Evolutionary conservation across 2,888 invertebrate species (phyloP).

Genomic region (Tridacna crocea): DNA sequence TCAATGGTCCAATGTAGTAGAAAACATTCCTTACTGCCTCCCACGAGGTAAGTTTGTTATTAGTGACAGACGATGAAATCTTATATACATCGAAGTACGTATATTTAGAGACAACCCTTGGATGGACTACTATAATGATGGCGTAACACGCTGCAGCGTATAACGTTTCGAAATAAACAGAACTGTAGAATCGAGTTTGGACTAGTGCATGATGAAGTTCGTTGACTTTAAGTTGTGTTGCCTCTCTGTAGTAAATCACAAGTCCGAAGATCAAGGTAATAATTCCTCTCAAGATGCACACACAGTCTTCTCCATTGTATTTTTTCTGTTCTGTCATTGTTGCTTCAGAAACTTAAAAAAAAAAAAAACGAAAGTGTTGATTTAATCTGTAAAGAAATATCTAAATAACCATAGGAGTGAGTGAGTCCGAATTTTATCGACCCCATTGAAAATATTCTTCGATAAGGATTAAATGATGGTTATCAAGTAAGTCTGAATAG

Average conservation of each 20-base stretch:
- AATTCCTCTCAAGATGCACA: constrained; percentile 1
- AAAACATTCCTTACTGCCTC: constrained; percentile 62
- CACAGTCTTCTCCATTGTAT: not conserved
- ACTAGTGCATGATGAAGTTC: constrained; percentile 33
- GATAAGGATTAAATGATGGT: too few species aligned
- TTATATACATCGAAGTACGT: constrained; percentile 73
- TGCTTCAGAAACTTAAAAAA: not conserved
- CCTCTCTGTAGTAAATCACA: constrained; percentile 9
- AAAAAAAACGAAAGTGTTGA: not conserved
- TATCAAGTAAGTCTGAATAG: too few species aligned
- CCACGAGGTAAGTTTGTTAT: constrained; percentile 51
- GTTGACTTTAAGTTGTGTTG: not conserved
- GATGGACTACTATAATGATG: constrained; percentile 66
- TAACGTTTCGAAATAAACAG: constrained; percentile 80
- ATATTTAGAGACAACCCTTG: constrained; percentile 65
- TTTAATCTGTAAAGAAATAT: too few species aligned
- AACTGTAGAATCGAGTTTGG: constrained; percentile 67
- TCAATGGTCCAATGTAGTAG: constrained; percentile 73
- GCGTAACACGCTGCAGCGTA: constrained; percentile 72
- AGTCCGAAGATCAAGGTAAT: not conserved
- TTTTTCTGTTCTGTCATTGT: not conserved
- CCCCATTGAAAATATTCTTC: too few species aligned
- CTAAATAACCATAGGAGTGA: too few species aligned
- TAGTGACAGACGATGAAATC: constrained; percentile 67
- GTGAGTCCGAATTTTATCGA: too few species aligned